Conservation (phyloP, 2,888 invertebrate genomes). For the Dicyrtoma fusca region DNA sequence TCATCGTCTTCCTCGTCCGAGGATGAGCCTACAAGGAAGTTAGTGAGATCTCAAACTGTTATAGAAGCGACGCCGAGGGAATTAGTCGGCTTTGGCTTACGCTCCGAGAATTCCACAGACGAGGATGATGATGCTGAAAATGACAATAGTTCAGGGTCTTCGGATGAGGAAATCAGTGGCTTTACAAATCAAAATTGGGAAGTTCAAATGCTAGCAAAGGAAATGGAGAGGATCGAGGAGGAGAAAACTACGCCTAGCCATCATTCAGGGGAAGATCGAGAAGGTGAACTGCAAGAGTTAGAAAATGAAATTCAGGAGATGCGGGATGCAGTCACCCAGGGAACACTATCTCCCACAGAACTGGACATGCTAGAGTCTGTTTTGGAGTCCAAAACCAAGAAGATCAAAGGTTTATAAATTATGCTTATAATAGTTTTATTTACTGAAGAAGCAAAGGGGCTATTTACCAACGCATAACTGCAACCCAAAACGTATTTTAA, state of each 20-base stretch:
- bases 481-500: too few species aligned
- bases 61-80: slow-evolving; percentile 9
- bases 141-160: slow-evolving; percentile 5
- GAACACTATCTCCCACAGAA: slow-evolving; percentile 56
- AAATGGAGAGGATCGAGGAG: slow-evolving; percentile 64
- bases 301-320: slow-evolving; percentile 56
- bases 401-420: slow-evolving; percentile 55
- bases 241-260: background rate
- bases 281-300: slow-evolving; percentile 52
- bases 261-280: slow-evolving; percentile 23
- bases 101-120: slow-evolving; percentile 24
- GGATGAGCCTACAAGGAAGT: slow-evolving; percentile 30
- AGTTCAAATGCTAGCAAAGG: slow-evolving; percentile 75
- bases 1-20: slow-evolving; percentile 43
- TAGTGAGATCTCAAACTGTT: slow-evolving; percentile 30
- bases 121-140: slow-evolving; percentile 57
- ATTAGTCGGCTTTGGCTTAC: background rate
- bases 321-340: slow-evolving; percentile 52
- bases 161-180: slow-evolving; percentile 22
- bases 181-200: slow-evolving; percentile 66
- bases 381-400: slow-evolving; percentile 52
- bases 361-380: slow-evolving; percentile 57
- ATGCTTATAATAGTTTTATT: too few species aligned
- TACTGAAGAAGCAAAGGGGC: too few species aligned
- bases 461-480: too few species aligned